Evolutionary conservation across 2,888 invertebrate species (phyloP), one percentile per base, ranked within the genome.

Genomic region (Eugnorisma glareosa): DNA sequence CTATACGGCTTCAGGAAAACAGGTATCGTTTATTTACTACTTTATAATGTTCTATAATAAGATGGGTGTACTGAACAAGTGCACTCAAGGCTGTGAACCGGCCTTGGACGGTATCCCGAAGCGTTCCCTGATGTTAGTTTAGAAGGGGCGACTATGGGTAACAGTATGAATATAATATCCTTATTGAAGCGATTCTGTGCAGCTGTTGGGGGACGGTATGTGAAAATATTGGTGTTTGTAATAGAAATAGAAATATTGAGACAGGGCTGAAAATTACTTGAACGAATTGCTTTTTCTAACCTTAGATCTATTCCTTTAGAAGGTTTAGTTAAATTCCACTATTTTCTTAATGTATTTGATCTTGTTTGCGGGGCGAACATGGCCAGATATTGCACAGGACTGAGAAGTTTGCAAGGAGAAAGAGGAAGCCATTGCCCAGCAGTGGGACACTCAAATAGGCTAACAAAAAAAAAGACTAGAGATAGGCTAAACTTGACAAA

Each of bases 1-100:
- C 15, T n/a, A 43, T 70, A 63, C 21, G 57, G 79, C 73, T 84
- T 84, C 79, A 37, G 48, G 64, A 61, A 83, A 79, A 72, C 72
- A 35, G 51, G 45, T 45, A 66, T 21, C 31, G 31, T 57, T 40
- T 72, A 45, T 78, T 72, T 73, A 83, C 54, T 73, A 69, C 40
- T 4, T 4, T 21, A 18, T 31, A 61, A 43, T 13, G 61, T 37
- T 83, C 79, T 81, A 79, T 81, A 69, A 67, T 69, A 84, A 67
- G 66, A 57, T 73, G 45, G 48, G 31, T 18, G 37, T 61, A 43
- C 15, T 70, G 21, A 77, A 66, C 59, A 35, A 66, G n/a, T 83
- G 79, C 64, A 66, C 35, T 51, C 79, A 83, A 82, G 81, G 84
- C 59, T 66, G 66, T 21, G 13, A 13, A 2, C 0, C 1, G 69